These are phyloP conservation scores for Chymomyza procnemis DNA, from an alignment of 2,888 invertebrate genomes.

Conservation along the genomic window DNA sequence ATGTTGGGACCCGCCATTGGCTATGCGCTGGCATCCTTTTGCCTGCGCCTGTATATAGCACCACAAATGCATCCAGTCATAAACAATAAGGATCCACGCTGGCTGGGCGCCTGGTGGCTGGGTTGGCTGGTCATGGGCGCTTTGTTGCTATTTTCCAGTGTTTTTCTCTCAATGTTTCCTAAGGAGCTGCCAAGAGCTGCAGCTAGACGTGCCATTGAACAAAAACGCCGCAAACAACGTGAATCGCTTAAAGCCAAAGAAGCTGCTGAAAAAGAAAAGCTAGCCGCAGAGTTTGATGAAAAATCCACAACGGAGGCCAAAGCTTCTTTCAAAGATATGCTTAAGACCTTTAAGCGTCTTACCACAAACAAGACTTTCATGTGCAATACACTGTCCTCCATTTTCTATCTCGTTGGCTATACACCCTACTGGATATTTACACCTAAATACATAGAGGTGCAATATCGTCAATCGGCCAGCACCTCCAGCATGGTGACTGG, in stretches of 20 bases:
- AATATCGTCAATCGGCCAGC: conserved; percentile 87
- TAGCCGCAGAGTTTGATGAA: conserved; percentile 50
- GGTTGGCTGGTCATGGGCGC: conserved; percentile 84
- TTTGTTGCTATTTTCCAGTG: conserved; percentile 81
- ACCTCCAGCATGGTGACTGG: conserved; percentile 83
- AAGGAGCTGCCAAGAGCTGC: conserved; percentile 84
- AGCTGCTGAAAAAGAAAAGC: conserved; percentile 51
- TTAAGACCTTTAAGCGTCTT: conserved; percentile 82
- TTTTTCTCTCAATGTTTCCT: conserved; percentile 84
- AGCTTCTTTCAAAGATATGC: conserved; percentile 81
- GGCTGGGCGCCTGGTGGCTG: conserved; percentile 92
- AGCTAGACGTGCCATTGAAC: conserved; percentile 79
- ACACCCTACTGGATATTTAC: conserved; percentile 89
- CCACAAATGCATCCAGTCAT: conserved; percentile 84
- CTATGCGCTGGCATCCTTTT: conserved; percentile 83
- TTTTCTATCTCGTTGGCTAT: conserved; percentile 86
- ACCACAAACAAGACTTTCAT: conserved; percentile 84
- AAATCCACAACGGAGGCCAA: conserved; percentile 48
- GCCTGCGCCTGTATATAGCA: conserved; percentile 83
- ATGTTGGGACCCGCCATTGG: conserved; percentile 86
- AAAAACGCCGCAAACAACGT: conserved; percentile 64
- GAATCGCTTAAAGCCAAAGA: conserved; percentile 45
- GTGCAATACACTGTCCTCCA: conserved; percentile 86
- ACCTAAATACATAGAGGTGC: conserved; percentile 90
- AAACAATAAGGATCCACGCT: conserved; percentile 84